Evolutionary conservation across 2,113 vertebrate genomes (phyloP), one percentile per base, ranked within the genome.

Genomic region (Marcusenius ussheri): DNA sequence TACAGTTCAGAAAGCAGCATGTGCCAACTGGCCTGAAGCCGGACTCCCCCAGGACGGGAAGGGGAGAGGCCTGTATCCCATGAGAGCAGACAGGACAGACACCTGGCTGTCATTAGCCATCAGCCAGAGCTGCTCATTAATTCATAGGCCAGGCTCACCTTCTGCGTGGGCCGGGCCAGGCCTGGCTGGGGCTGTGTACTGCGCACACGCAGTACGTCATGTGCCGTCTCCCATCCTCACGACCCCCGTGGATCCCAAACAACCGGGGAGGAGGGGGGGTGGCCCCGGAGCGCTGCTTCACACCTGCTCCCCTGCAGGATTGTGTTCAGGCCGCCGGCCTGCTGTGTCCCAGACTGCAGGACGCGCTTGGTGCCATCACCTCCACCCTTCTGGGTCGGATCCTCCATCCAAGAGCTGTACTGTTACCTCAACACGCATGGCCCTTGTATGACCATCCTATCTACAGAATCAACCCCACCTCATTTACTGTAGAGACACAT

Each of bases 241-340:
- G 15, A 42, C 42, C 56, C 42, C 87, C 31, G 8, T n/a, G 21
- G 53, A 1, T 46, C 42, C 88, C 35, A 4, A 89, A 92, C 83
- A 91, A 89, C 83, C 92, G 58, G 90, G 91, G 88, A 3, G 24
- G 24, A 0, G 21, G 21, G 21, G 21, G 21, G 21, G 21, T 89
- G 90, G 85, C 58, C 89, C 90, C 88, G 77, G 58, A 87, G 46
- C 27, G 74, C 91, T 93, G 93, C 90, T 91, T 94, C 92, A 92
- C 93, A 94, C 91, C 93, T 94, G 93, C 88, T 92, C 90, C 87
- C 80, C 87, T 21, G 66, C 49, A 85, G 53, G 87, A 91, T 95
- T 91, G 93, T 90, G 85, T 85, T 92, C 87, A 88, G 56, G 39
- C 35, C 19, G 77, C 77, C 5, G 39, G 42, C 31, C 77, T 42